Base-by-base conservation (phyloP, 2,113 vertebrate genomes). In the Heliornis fulica region DNA sequence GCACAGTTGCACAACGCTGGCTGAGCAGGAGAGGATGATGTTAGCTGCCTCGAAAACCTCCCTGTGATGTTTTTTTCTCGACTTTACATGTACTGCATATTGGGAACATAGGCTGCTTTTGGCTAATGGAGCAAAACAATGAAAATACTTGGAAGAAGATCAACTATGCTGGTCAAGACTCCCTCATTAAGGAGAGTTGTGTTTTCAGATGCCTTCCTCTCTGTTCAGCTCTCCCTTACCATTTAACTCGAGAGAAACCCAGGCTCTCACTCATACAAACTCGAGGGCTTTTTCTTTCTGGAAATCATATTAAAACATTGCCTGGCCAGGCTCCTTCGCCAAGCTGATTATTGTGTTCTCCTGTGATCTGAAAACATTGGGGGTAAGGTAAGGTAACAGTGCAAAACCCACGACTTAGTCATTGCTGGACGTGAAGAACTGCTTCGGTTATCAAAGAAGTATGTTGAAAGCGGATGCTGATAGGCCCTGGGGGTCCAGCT, bases 361-460 rank as follows among this genome's bases (percentile, higher is more conserved):
- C 94, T 59, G 66, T n/a, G 57, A 74, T 92, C 34, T 2, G 5
- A 65, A 74, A 95, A 92, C 71, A 15, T 1, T 64, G 48, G 46
- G 86, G 97, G 96, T 97, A 96, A 95, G 82, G 94, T 90, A 89
- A 97, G 96, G 95, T 96, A 96, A 97, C 79, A 20, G 80, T 41
- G 69, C 77, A 32, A 56, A 91, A 87, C 79, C 72, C 91, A 90
- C 43, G 87, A 23, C 87, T 90, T 31, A 86, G 75, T 96, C 94
- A 93, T 32, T 25, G 93, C 82, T 76, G 91, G 91, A 83, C 61
- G 13, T 26, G 71, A 91, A 83, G 91, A 93, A 53, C 90, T 13
- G 56, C 76, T 81, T 79, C 13, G 85, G 14, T 92, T 95, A 90
- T 94, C 93, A 88, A 86, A 90, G 84, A 87, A 91, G 78, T 77